Evolutionary conservation across 2,888 invertebrate genomes (phyloP).

Genomic region (Caenorhabditis doughertyi): DNA sequence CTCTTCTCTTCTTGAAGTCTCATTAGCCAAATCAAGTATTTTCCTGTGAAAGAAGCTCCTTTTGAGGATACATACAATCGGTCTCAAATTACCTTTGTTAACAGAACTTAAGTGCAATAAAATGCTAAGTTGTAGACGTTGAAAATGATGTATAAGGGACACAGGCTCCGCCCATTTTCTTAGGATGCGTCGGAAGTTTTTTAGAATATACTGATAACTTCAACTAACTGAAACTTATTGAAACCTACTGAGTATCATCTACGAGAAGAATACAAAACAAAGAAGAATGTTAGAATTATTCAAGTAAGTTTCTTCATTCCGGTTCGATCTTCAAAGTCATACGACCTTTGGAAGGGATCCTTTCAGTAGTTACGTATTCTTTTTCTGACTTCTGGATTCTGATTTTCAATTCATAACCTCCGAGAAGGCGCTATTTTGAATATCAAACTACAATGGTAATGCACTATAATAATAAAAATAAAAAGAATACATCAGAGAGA

Average conservation of each 20-base stretch:
- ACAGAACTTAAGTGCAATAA: conserved; percentile 31
- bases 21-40: conserved; percentile 51
- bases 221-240: conserved; percentile 15
- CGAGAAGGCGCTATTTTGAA: neutral
- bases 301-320: conserved; percentile 15
- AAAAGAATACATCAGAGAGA: neutral
- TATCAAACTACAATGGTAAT: conserved; percentile 35
- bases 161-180: conserved; percentile 17
- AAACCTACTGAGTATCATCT: neutral
- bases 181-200: neutral
- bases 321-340: neutral
- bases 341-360: neutral
- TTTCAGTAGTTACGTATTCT: conserved; percentile 23
- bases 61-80: conserved; percentile 29
- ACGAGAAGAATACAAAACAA: neutral
- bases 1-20: conserved; percentile 3
- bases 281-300: conserved; percentile 21
- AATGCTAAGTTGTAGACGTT: conserved; percentile 21
- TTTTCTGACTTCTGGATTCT: conserved; percentile 20
- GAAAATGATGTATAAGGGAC: conserved; percentile 11
- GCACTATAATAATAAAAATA: conserved; percentile 20
- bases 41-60: conserved; percentile 29
- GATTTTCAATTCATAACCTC: conserved; percentile 27
- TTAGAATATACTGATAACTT: neutral
- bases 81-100: conserved; percentile 41